Evolutionary conservation across 2,888 invertebrate genomes (phyloP).

Genomic region (Agriopis marginaria): DNA sequence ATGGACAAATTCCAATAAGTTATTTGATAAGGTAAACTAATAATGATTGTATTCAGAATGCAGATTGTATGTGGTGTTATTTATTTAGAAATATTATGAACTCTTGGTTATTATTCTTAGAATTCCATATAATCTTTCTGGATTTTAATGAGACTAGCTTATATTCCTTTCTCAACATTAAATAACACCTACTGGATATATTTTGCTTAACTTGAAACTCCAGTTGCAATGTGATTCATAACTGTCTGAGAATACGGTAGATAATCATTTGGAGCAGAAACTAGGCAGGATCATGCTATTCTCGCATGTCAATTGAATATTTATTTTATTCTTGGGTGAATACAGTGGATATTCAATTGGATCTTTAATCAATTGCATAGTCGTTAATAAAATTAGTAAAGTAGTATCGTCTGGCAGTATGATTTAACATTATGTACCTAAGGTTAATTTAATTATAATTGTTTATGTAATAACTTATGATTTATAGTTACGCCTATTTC

Average conservation of each 20-base stretch:
- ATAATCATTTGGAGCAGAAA: too few relatives aligned
- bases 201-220: neutral
- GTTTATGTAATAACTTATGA: conserved; percentile 39
- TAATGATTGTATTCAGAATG: conserved; percentile 26
- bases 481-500: conserved; percentile 25
- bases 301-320: too few relatives aligned
- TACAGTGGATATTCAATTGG: too few relatives aligned
- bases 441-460: conserved; percentile 25
- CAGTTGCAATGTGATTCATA: neutral
- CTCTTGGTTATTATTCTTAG: neutral
- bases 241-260: too few relatives aligned
- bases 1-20: conserved; percentile 30
- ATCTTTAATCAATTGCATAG: too few relatives aligned
- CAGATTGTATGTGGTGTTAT: neutral
- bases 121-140: conserved; percentile 35
- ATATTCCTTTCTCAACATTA: conserved; percentile 56
- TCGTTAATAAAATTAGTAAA: too few relatives aligned
- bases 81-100: conserved; percentile 19
- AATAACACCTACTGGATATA: neutral
- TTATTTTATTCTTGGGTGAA: too few relatives aligned
- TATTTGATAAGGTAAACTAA: conserved; percentile 36
- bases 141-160: conserved; percentile 69
- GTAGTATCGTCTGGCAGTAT: neutral
- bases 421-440: conserved; percentile 3
- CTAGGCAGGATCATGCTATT: too few relatives aligned